These are phyloP conservation scores for Himalopsyche phryganea DNA, from an alignment of 1,140 invertebrate species.

Conservation along the genomic window DNA sequence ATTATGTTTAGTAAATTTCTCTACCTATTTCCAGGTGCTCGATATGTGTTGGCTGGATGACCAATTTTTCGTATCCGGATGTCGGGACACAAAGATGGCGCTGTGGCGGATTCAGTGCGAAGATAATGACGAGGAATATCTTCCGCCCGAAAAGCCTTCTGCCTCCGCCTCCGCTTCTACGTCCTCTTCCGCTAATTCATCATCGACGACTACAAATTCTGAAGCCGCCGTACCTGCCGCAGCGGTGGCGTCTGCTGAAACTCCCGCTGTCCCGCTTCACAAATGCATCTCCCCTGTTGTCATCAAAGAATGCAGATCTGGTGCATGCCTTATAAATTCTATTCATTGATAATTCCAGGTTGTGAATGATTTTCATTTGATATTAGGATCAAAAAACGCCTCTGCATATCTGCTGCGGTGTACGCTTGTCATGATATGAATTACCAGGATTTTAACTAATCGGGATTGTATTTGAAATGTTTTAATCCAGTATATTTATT, in stretches of 20 bases:
- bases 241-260: neutral
- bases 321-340: too few species aligned
- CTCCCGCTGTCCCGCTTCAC: constrained; percentile 46
- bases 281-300: constrained; percentile 65
- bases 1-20: too few species aligned
- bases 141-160: constrained; percentile 15
- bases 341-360: too few species aligned
- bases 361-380: too few species aligned
- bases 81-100: constrained; percentile 82
- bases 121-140: constrained; percentile 22
- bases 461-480: too few species aligned
- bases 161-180: constrained; percentile 2
- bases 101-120: constrained; percentile 63
- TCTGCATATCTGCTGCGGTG: too few species aligned
- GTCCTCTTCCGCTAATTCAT: neutral
- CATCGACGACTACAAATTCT: neutral
- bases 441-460: too few species aligned
- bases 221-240: neutral
- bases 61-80: constrained; percentile 90
- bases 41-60: constrained; percentile 96
- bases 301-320: constrained; percentile 68
- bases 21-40: constrained; percentile 66
- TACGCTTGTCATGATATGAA: too few species aligned
- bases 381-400: too few species aligned
- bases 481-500: too few species aligned